Evolutionary conservation across 2,113 vertebrate genomes (phyloP), one percentile per base, ranked within the genome.

Genomic region (Thalassoma bifasciatum): DNA sequence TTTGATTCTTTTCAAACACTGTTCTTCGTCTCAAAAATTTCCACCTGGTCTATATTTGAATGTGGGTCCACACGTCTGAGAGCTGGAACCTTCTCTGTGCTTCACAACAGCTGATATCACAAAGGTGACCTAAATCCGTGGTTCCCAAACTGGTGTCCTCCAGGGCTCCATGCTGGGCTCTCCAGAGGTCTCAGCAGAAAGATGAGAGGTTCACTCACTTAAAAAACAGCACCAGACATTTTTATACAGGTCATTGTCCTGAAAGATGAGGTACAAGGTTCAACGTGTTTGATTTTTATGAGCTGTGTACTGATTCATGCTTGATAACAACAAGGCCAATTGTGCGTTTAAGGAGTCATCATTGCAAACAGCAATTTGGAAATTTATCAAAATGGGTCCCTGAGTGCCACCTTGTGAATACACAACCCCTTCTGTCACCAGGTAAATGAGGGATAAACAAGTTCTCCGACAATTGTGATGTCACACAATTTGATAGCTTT

Each of bases 121-220:
- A 80, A 79, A 80, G 66, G 62, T 82, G 83, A 82, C 85, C 88
- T 82, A 86, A 22, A 82, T 85, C 59, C 74, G 64, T 46, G 51
- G 23, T 24, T 68, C 54, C 66, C 23, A 44, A 61, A 60, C 19
- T 11, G 56, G 30, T 40, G 51, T 61, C 26, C 51, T n/a, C 23
- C 46, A 50, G 36, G 47, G 71, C 38, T 58, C 61, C 56, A 24
- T 16, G 30, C 8, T 8, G 0, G 61, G 61, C 21, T 60, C 53
- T 64, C 71, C 30, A n/a, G 59, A 63, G 67, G 52, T 57, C 36
- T 10, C 26, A 17, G 16, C 44, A 17, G 75, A 77, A 50, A 17
- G 50, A 22, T 47, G 75, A 49, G 38, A 46, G 23, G 19, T 72
- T 59, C 23, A 56, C 16, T 46, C 74, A 23, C 36, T 26, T 24